Conservation (phyloP, 2,888 invertebrate genomes). For the Leucozona laternaria region DNA sequence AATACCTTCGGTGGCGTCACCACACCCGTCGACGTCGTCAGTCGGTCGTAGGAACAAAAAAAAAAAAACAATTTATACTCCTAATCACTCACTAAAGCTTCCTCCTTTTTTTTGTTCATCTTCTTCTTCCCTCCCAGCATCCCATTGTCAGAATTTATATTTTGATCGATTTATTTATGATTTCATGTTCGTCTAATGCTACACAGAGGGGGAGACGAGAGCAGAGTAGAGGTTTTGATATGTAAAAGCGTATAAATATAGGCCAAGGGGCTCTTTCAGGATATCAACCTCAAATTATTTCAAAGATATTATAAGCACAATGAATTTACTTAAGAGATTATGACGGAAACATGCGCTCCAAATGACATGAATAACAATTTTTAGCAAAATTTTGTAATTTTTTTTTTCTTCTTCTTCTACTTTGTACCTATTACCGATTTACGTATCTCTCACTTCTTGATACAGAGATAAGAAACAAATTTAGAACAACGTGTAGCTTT, state of each 20-base stretch:
- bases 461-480: not conserved
- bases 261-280: conserved; percentile 45
- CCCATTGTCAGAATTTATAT: conserved; percentile 34
- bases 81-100: not conserved
- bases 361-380: conserved; percentile 73
- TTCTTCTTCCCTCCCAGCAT: not conserved
- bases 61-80: conserved; percentile 10
- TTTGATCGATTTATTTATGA: conserved; percentile 64
- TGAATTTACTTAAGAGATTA: conserved; percentile 71
- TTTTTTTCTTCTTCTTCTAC: not conserved
- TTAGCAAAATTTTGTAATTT: conserved; percentile 9
- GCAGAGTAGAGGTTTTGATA: not conserved
- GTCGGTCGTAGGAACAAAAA: not conserved
- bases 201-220: not conserved
- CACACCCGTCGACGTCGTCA: not conserved
- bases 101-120: not conserved
- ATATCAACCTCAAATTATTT: conserved; percentile 59
- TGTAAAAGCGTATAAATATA: conserved; percentile 1
- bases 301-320: conserved; percentile 60
- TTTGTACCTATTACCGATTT: conserved; percentile 1
- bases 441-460: not conserved
- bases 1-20: not conserved
- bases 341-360: conserved; percentile 69
- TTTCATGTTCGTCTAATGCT: conserved; percentile 29
- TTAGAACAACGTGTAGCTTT: conserved; percentile 12